Conservation (phyloP, 2,113 vertebrate genomes). For the Tonatia bakeri region DNA sequence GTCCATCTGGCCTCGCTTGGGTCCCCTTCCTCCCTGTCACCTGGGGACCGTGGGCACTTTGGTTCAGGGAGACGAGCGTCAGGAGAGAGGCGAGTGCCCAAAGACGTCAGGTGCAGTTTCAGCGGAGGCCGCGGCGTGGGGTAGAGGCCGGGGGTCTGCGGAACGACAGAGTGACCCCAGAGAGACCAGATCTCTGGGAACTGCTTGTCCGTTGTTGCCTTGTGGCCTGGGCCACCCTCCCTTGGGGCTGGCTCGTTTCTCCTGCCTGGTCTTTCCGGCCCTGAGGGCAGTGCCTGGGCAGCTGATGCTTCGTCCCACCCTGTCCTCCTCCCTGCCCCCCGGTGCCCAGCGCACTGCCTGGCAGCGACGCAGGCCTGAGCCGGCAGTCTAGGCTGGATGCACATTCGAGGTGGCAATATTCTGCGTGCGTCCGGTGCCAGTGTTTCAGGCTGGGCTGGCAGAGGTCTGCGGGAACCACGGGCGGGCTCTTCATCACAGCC, state of each 20-base stretch:
- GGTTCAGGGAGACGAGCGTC: not conserved
- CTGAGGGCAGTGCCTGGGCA: not conserved
- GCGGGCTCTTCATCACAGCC: not conserved
- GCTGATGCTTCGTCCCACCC: too few species aligned
- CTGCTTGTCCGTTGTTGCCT: rapidly evolving
- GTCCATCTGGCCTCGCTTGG: not conserved
- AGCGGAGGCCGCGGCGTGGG: not conserved
- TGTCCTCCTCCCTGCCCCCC: too few species aligned
- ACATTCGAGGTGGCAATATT: rapidly evolving
- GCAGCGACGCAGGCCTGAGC: not conserved
- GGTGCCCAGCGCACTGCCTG: not conserved
- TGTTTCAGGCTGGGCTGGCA: not conserved
- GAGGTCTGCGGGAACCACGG: not conserved
- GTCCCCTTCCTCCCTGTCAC: not conserved
- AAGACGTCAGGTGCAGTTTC: not conserved
- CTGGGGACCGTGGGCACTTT: not conserved
- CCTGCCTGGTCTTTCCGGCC: not conserved
- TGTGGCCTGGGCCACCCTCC: not conserved
- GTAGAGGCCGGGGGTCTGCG: rapidly evolving
- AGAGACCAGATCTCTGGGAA: rapidly evolving
- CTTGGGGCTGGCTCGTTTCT: not conserved
- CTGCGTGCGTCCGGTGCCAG: rapidly evolving
- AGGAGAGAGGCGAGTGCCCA: not conserved
- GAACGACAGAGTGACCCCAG: rapidly evolving
- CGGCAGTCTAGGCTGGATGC: rapidly evolving